A percentile compares a stretch with the other conserved stretches of the same genome.
These are phyloP conservation scores for Drosophila incognita DNA, from an alignment of 2,888 invertebrate species.

Conservation along the genomic window DNA sequence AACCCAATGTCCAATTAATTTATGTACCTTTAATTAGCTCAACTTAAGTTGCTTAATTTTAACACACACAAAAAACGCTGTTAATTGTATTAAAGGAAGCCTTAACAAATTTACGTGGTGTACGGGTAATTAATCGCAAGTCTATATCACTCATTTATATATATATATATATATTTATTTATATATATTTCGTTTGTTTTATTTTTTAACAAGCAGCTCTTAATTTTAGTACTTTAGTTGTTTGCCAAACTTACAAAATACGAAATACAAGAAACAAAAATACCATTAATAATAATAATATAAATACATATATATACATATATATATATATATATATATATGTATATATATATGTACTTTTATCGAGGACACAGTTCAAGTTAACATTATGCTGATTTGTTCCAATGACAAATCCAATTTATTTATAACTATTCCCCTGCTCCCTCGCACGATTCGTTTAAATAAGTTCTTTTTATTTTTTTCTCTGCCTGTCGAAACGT, in stretches of 20 bases:
- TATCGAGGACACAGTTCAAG: constrained; percentile 81
- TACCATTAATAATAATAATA: constrained; percentile 41
- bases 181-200: not conserved
- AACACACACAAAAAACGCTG: constrained; percentile 30
- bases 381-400: constrained; percentile 81
- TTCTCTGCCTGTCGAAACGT: constrained; percentile 49
- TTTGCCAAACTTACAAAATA: constrained; percentile 47
- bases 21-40: constrained; percentile 71
- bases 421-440: constrained; percentile 26
- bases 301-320: constrained; percentile 9
- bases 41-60: constrained; percentile 59
- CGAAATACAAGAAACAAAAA: constrained; percentile 6
- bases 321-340: constrained; percentile 16
- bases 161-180: not conserved
- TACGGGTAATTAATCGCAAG: constrained; percentile 56
- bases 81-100: constrained; percentile 59
- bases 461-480: constrained; percentile 25
- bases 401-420: constrained; percentile 41
- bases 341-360: constrained; percentile 32
- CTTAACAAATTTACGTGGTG: constrained; percentile 65
- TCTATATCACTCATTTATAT: constrained; percentile 23
- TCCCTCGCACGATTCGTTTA: constrained; percentile 23
- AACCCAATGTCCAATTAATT: constrained; percentile 72
- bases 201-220: constrained; percentile 8
- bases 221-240: constrained; percentile 48